phyloP scores from a whole-genome alignment of 2,888 invertebrate species.

The Dynastes maya region DNA sequence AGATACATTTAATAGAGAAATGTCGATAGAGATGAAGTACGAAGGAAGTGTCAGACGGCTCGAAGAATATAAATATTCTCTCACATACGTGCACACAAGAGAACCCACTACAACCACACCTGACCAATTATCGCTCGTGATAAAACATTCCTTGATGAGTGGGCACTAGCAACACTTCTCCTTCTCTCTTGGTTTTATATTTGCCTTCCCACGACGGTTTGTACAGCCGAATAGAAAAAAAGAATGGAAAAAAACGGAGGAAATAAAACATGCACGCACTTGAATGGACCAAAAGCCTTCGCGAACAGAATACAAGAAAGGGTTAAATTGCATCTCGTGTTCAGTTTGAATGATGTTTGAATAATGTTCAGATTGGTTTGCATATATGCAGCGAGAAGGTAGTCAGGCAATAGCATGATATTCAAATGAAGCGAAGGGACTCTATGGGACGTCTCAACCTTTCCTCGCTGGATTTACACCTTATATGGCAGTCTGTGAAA shows the following conservation, averaged over 20 bases:
- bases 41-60: constrained; percentile 29
- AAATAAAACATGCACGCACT: constrained; percentile 44
- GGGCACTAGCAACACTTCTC: constrained; percentile 57
- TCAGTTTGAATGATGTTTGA: constrained; percentile 51
- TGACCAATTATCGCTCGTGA: constrained; percentile 64
- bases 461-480: constrained; percentile 49
- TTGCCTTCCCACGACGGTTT: constrained; percentile 60
- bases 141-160: constrained; percentile 61
- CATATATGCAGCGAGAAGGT: constrained; percentile 51
- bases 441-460: constrained; percentile 53
- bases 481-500: constrained; percentile 51
- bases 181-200: constrained; percentile 55
- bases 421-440: constrained; percentile 57
- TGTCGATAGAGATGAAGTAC: constrained; percentile 33
- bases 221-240: constrained; percentile 21
- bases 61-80: constrained; percentile 44
- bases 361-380: constrained; percentile 51
- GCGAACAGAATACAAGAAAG: constrained; percentile 36
- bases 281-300: constrained; percentile 42
- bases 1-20: constrained; percentile 29
- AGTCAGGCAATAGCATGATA: constrained; percentile 50
- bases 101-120: constrained; percentile 59
- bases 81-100: constrained; percentile 16
- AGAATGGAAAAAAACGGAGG: constrained; percentile 16
- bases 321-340: constrained; percentile 50